Evolutionary conservation across 2,113 vertebrate genomes (phyloP).

Genomic region (Microcebus tavaratra): DNA sequence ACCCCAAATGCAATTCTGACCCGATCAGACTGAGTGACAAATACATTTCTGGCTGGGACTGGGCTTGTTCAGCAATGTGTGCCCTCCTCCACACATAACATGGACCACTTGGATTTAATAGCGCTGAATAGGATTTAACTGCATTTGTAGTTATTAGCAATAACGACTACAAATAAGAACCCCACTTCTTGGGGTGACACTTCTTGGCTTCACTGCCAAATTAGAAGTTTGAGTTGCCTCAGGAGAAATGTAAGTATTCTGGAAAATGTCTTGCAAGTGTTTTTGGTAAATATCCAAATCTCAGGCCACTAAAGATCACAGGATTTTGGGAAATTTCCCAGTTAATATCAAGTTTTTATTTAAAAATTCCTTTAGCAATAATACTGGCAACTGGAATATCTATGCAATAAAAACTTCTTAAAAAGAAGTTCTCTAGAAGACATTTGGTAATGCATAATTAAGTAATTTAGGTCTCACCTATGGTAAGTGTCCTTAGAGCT

Average conservation of each 20-base stretch:
- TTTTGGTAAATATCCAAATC: conserved; percentile 65
- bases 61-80: not conserved
- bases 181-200: not conserved
- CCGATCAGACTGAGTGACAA: not conserved
- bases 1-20: not conserved
- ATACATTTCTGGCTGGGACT: not conserved
- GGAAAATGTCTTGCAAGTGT: conserved; percentile 58
- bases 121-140: not conserved
- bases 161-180: not conserved
- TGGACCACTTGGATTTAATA: not conserved
- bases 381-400: conserved; percentile 18
- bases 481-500: not conserved
- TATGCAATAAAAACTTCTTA: not conserved
- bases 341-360: conserved; percentile 45
- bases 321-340: conserved; percentile 42
- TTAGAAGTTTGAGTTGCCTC: conserved; percentile 57
- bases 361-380: not conserved
- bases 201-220: conserved; percentile 46
- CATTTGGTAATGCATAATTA: not conserved
- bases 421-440: not conserved
- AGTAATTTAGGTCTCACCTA: not conserved
- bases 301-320: conserved; percentile 51
- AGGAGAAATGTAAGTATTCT: conserved; percentile 58
- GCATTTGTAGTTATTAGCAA: conserved; percentile 21
- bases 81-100: not conserved